Base-by-base conservation (phyloP, 2,797 vertebrate species). In the Thamnophis elegans region DNA sequence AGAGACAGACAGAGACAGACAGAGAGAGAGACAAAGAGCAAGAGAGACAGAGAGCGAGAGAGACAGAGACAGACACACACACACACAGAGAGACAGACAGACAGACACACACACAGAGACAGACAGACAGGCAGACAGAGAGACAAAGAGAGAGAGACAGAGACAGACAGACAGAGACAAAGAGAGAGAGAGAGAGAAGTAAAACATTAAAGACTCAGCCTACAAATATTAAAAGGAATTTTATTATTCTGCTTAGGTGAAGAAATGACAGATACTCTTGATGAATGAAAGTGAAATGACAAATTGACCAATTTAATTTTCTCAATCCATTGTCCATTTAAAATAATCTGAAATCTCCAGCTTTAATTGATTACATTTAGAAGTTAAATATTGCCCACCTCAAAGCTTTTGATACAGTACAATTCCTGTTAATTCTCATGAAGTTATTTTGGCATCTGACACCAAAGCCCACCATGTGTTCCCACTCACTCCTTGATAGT, bases 131-230 rank as follows among this genome's bases (percentile, higher is more conserved):
- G n/a, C n/a, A n/a, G n/a, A n/a, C n/a, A n/a, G n/a, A n/a, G n/a
- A n/a, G n/a, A n/a, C n/a, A 12, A 5, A 16, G 55, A 56, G 14
- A 56, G 55, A 56, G 11, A 54, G 12, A 54, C 3, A 54, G 53
- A 54, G 54, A 55, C 1, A 55, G 54, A 55, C 11, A 95, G 88
- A 94, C 8, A 94, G 22, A 96, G 95, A 94, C 10, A 54, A 2
- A 54, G 54, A 54, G 54, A 54, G 96, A 54, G 53, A 28, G 26
- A 28, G 1, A 95, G 26, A 95, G 94, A 96, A 60, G 87, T 95
- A 97, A 95, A 92, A 0, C 0, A 1, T 91, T 95, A 94, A 53
- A 53, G 5, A 16, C 12, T 47, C 82, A 26, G 28, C 55, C 91
- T 22, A 59, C 12, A 4, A 47, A 36, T 47, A 9, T 56, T 86